Conservation (phyloP, 2,797 vertebrate genomes). For the Sebastes oblongus region DNA sequence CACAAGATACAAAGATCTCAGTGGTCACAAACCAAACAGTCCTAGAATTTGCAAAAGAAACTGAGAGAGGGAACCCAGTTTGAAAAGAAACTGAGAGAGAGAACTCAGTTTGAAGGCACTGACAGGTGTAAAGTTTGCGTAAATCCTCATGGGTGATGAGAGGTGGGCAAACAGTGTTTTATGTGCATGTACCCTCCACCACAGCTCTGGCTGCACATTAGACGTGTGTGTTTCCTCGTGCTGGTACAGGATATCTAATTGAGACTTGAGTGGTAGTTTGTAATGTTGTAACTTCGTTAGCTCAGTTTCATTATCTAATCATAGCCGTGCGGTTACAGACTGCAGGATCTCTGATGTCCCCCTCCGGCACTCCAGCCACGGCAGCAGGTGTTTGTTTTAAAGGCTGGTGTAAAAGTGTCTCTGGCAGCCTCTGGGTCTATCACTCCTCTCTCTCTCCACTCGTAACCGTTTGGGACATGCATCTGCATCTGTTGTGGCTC, state of each 20-base stretch:
- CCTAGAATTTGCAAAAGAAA: background rate
- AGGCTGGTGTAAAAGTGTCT: conserved; percentile 62
- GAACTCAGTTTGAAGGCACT: background rate
- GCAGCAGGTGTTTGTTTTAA: conserved; percentile 76
- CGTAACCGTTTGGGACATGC: conserved; percentile 39
- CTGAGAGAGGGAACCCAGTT: background rate
- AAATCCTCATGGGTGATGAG: background rate
- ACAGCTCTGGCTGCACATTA: background rate
- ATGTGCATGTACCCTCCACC: background rate
- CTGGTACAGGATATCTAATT: background rate
- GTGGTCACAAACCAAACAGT: background rate
- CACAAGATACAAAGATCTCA: background rate
- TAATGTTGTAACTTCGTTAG: background rate
- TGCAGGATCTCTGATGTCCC: conserved; percentile 14
- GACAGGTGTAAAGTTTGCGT: background rate
- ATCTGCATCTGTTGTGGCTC: conserved; percentile 54
- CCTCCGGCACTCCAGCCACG: background rate
- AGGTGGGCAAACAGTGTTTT: background rate
- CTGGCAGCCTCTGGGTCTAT: conserved; percentile 32
- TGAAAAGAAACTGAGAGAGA: background rate
- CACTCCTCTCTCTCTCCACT: conserved; percentile 30
- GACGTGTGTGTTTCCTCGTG: background rate
- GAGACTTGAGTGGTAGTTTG: background rate
- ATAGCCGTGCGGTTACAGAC: background rate
- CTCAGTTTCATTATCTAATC: conserved; percentile 50